phyloP scores from a whole-genome alignment of 2,113 vertebrate species.

The Bufo gargarizans region DNA sequence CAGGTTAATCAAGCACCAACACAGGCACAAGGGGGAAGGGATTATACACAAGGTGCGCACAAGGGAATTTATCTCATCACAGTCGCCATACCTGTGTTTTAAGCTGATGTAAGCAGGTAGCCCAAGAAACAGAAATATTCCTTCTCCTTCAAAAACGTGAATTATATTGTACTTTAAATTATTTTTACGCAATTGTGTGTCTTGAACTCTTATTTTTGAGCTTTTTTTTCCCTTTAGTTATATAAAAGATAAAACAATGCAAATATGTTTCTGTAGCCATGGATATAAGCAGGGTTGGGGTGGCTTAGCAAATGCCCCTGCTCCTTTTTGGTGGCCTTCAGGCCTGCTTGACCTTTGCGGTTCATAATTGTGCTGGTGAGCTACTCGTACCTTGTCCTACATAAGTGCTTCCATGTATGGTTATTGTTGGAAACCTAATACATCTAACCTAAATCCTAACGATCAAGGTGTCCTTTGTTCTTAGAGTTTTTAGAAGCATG shows the following conservation, averaged over 20 bases:
- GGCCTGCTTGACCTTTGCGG: no score
- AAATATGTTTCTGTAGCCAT: no score
- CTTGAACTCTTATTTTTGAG: background rate
- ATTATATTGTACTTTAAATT: background rate
- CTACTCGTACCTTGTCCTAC: no score
- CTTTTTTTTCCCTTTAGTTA: background rate
- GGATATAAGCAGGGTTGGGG: background rate
- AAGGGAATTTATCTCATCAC: constrained; percentile 30
- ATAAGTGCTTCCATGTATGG: background rate
- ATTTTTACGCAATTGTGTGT: background rate
- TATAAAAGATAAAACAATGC: background rate
- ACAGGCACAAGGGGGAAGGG: constrained; percentile 39
- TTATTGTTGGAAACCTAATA: background rate
- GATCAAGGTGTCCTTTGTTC: background rate
- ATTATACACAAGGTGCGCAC: constrained; percentile 28
- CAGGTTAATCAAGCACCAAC: constrained; percentile 49
- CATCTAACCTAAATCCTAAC: background rate
- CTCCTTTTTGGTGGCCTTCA: no score
- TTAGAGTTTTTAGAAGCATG: background rate
- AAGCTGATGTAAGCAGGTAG: background rate
- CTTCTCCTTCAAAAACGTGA: background rate
- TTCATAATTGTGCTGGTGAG: no score
- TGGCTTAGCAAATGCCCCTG: no score
- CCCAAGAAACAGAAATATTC: background rate
- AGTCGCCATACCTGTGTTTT: constrained; percentile 1